phyloP scores from a whole-genome alignment of 2,113 vertebrate genomes.

The Arvicanthis niloticus region DNA sequence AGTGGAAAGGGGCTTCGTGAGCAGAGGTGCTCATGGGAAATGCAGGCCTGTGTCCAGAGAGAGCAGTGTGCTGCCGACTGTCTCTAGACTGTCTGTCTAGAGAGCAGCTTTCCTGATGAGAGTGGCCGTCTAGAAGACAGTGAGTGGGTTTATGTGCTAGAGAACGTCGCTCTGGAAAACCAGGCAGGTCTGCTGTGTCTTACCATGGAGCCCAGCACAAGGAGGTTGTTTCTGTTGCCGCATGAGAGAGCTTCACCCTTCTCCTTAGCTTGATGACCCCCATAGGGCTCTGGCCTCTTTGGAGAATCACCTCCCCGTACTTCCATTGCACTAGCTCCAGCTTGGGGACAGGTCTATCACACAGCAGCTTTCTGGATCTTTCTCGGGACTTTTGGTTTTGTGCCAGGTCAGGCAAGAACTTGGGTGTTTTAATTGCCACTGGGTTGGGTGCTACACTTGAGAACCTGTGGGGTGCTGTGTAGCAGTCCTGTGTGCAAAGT shows the following conservation, averaged over 20 bases:
- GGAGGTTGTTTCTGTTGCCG: neutral
- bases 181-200: fast-evolving
- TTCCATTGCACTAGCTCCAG: neutral
- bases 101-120: neutral
- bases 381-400: neutral
- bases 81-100: no score
- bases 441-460: neutral
- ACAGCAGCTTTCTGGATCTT: neutral
- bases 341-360: neutral
- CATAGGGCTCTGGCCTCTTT: neutral
- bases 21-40: neutral
- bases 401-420: neutral
- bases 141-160: no score
- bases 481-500: neutral
- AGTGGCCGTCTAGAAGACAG: neutral
- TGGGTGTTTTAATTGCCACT: neutral
- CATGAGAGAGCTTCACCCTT: no score
- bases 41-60: neutral
- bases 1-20: neutral
- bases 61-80: neutral
- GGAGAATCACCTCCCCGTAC: neutral
- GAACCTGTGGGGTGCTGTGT: neutral
- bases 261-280: neutral
- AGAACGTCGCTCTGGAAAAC: neutral
- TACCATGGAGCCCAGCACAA: neutral